Evolutionary conservation across 2,797 vertebrate genomes (phyloP).

Genomic region (Euphonia xanthogaster): DNA sequence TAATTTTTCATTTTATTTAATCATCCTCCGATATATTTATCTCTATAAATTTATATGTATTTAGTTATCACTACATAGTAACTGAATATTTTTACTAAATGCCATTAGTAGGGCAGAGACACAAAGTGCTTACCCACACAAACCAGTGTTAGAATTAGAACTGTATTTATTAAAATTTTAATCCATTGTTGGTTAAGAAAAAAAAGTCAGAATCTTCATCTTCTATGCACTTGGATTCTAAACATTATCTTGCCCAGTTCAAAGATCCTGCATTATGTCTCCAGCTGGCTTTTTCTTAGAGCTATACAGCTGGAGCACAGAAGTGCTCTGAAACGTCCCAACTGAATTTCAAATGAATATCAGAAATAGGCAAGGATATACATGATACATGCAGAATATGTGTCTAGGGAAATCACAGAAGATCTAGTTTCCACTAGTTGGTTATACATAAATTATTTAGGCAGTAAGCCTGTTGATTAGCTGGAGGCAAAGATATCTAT

Average conservation of each 20-base stretch:
- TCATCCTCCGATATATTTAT: neutral
- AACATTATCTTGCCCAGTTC: neutral
- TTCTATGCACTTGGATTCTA: neutral
- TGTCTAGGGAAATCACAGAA: constrained; percentile 63
- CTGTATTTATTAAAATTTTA: neutral
- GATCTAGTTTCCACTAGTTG: constrained; percentile 55
- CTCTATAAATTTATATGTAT: neutral
- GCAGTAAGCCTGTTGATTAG: constrained; percentile 55
- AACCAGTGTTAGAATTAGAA: neutral
- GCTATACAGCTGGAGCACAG: constrained; percentile 32
- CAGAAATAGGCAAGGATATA: constrained; percentile 61
- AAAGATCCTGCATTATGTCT: constrained; percentile 5
- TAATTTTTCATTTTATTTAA: neutral
- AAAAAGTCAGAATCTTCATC: neutral
- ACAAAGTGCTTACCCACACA: neutral
- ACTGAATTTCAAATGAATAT: constrained; percentile 63
- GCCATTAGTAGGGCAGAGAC: neutral
- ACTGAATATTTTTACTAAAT: neutral
- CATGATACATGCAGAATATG: constrained; percentile 55
- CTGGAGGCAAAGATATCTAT: constrained; percentile 53
- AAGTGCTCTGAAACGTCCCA: constrained; percentile 56
- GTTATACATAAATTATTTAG: constrained; percentile 66
- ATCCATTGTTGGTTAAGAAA: neutral
- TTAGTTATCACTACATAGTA: neutral
- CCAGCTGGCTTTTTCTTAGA: constrained; percentile 43